Evolutionary conservation across 2,888 invertebrate species (phyloP), one percentile per base, ranked within the genome.

Genomic region (Lepidocyrtinus sp.): DNA sequence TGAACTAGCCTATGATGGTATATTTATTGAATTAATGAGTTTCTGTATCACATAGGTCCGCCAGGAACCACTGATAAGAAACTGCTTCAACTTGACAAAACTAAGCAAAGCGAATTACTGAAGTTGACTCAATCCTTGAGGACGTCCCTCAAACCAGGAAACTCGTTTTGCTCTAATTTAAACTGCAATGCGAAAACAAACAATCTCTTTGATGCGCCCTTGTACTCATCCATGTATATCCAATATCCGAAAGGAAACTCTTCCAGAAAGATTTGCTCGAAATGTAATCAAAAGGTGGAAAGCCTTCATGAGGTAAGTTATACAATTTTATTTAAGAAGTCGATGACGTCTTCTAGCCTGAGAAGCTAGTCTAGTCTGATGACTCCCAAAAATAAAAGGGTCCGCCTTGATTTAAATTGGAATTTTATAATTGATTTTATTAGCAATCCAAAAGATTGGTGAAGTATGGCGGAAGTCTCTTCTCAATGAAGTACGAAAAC

Each of bases 251-350:
- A 24, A 55, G 25, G 24, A 26, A 7, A 12, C 15, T 0, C n/a
- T 1, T n/a, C 17, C n/a, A 25, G 50, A 25, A 62, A 62, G n/a
- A 72, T 72, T 17, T 72, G 72, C 17, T 7, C 5, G 5, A 62
- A 63, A 7, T 72, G 72, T 63, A 2, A 17, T 15, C 9, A 2
- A 15, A 62, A 45, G 17, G 63, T 63, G 12, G 24, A 22, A 1
- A 24, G 2, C 5, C 46, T 46, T 46, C 7, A 26, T 45, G 19
- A 62, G 72, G 72, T 72, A 63, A n/a, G 15, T n/a, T n/a, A n/a
- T n/a, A n/a, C n/a, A n/a, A n/a, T n/a, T n/a, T n/a, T n/a, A n/a
- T n/a, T n/a, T n/a, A n/a, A 24, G 26, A 5, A 0, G 1, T 12
- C 5, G 15, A 36, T 5, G 9, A 15, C 45, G 61, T 46, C 24